phyloP scores from a whole-genome alignment of 64 coral and sea anemone species.

The Montipora efflorescens region DNA sequence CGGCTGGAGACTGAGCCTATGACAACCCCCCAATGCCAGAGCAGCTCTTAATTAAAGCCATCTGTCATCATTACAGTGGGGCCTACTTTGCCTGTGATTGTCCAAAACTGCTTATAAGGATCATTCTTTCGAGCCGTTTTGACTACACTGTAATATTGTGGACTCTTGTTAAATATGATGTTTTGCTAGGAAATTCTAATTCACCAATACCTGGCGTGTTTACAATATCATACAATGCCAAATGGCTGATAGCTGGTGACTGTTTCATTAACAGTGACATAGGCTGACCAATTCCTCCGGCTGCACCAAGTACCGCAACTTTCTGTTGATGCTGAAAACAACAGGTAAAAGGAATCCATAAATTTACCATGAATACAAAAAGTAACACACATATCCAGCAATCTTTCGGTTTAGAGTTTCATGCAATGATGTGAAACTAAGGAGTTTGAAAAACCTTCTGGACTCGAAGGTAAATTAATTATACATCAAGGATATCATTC shows the following conservation, averaged over 20 bases:
- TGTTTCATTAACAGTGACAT: conserved; percentile 97
- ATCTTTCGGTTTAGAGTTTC: neutral
- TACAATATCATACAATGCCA: conserved; percentile 98
- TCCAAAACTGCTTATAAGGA: too few species aligned
- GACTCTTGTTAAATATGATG: neutral
- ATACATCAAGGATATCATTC: too few species aligned
- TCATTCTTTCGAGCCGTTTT: neutral
- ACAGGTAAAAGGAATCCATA: neutral
- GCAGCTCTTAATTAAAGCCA: too few species aligned
- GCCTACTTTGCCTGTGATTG: too few species aligned
- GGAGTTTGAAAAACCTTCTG: too few species aligned
- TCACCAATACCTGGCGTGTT: conserved; percentile 91
- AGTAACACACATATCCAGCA: neutral
- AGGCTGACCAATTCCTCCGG: conserved; percentile 97
- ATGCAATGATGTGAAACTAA: too few species aligned
- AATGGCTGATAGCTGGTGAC: conserved; percentile 88
- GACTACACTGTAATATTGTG: neutral
- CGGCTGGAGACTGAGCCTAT: too few species aligned
- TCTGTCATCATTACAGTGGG: too few species aligned
- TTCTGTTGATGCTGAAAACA: conserved; percentile 78
- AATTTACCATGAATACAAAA: too few species aligned
- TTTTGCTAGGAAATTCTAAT: too few species aligned
- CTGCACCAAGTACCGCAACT: conserved; percentile 97
- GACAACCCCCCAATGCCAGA: too few species aligned
- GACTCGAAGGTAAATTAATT: too few species aligned